Conservation (phyloP, 2,113 vertebrate genomes). For the Cnemophilus loriae region DNA sequence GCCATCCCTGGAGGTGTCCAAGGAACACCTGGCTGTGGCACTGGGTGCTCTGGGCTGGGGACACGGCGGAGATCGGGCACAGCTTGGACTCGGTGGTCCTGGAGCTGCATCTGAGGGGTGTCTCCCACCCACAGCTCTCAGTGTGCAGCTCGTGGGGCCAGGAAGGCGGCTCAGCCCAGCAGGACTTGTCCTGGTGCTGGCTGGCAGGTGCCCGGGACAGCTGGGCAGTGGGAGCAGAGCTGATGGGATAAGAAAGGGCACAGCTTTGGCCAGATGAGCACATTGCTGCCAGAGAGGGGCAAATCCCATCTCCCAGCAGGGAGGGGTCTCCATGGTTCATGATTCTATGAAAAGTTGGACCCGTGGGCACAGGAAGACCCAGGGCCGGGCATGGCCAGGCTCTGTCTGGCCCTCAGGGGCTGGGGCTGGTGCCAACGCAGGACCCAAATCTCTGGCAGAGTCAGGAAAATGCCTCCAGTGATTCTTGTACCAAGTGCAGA, state of each 20-base stretch:
- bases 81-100: rapidly evolving
- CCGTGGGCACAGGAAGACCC: rapidly evolving
- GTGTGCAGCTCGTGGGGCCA: not conserved
- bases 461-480: not conserved
- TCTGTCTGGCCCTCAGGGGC: not conserved
- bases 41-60: not conserved
- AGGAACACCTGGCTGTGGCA: rapidly evolving
- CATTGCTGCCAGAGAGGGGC: not conserved
- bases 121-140: not conserved
- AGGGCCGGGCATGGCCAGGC: not conserved
- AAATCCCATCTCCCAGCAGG: not conserved
- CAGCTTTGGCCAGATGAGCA: not conserved
- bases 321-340: not conserved
- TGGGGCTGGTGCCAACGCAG: not conserved
- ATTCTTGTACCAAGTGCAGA: not conserved
- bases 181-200: not conserved
- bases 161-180: not conserved
- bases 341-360: not conserved
- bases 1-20: not conserved
- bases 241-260: not conserved
- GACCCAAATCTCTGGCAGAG: not conserved
- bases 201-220: not conserved
- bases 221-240: not conserved
- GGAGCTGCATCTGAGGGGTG: not conserved
- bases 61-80: rapidly evolving